A percentile compares a stretch with the other conserved stretches of the same genome.
phyloP scores from a whole-genome alignment of 2,797 vertebrate species.

The Gallinago stenura region DNA sequence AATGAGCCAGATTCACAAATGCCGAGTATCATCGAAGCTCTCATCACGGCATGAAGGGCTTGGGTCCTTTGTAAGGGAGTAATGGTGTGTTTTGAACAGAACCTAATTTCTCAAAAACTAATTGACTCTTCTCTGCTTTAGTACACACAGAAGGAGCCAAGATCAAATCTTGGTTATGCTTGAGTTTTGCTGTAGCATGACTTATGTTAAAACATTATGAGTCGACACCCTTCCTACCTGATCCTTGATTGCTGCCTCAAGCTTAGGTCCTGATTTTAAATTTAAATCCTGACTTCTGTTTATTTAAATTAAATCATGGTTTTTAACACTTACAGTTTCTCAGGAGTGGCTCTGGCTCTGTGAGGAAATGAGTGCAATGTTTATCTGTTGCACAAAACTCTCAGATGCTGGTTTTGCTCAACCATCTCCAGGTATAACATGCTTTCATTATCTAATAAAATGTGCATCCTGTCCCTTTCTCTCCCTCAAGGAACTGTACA shows the following conservation, averaged over 20 bases:
- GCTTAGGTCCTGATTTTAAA: not conserved
- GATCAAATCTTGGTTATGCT: not conserved
- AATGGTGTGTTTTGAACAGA: not conserved
- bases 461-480: not conserved
- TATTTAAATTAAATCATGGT: not conserved
- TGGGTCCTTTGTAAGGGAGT: not conserved
- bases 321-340: not conserved
- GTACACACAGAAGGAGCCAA: not conserved
- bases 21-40: not conserved
- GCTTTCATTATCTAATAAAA: not conserved
- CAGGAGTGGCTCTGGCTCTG: not conserved
- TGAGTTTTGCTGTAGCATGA: not conserved
- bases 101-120: not conserved
- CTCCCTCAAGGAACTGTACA: not conserved
- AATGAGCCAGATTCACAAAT: not conserved
- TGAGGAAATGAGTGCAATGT: not conserved
- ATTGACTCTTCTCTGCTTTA: not conserved
- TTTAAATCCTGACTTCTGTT: not conserved
- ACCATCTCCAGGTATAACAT: not conserved
- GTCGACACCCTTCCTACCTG: not conserved
- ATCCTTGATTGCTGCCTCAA: not conserved
- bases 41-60: not conserved
- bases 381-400: not conserved
- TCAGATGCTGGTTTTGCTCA: not conserved
- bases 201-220: not conserved